Conservation (phyloP, 2,797 vertebrate genomes). For the Heteromormyrus szaboi region DNA sequence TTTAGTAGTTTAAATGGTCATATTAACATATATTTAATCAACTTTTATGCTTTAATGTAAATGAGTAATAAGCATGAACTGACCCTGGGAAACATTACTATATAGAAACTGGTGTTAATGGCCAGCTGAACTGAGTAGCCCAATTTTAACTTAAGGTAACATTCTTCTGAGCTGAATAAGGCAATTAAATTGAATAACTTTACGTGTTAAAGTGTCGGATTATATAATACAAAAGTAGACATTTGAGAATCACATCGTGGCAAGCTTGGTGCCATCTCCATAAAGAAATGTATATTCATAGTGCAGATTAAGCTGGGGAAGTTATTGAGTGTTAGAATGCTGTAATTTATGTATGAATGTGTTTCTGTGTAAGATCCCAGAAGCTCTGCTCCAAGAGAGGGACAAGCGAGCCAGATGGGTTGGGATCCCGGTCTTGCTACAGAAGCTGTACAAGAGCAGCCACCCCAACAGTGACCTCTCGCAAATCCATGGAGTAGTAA, state of each 20-base stretch:
- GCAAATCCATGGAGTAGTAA: constrained; percentile 85
- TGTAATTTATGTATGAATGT: background rate
- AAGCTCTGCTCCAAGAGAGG: constrained; percentile 80
- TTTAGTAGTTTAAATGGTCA: background rate
- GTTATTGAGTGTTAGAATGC: background rate
- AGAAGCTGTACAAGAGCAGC: constrained; percentile 83
- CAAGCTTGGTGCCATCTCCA: background rate
- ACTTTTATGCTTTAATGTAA: background rate
- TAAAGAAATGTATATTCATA: background rate
- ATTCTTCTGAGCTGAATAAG: background rate
- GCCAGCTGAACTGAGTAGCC: background rate
- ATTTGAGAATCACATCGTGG: background rate
- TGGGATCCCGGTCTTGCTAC: constrained; percentile 83
- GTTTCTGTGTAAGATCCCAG: constrained; percentile 67
- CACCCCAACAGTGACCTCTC: constrained; percentile 90
- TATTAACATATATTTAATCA: background rate
- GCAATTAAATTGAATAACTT: background rate
- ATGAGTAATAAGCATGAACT: background rate
- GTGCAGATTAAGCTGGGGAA: background rate
- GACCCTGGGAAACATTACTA: background rate
- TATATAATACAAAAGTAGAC: background rate
- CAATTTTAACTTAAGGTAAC: background rate
- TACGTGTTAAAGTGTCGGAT: background rate
- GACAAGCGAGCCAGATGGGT: constrained; percentile 93
- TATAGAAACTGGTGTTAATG: background rate